Evolutionary conservation across 2,113 vertebrate genomes (phyloP).

Genomic region (Pseudolaguvia tuberculata): DNA sequence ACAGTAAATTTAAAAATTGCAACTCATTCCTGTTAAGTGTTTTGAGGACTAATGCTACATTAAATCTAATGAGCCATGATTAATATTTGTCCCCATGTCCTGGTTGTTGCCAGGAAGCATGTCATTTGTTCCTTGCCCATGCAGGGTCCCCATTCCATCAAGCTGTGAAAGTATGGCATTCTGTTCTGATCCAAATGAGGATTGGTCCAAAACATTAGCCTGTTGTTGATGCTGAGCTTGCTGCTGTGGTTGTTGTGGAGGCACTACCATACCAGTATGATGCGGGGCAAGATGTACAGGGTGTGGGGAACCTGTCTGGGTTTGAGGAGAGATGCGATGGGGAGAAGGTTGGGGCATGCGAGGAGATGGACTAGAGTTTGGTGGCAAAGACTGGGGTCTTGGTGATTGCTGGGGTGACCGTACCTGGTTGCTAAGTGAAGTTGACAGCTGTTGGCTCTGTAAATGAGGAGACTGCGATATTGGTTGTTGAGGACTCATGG

Average conservation of each 20-base stretch:
- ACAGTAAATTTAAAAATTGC: conserved; percentile 54
- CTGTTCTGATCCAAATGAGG: conserved; percentile 67
- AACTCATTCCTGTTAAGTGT: conserved; percentile 51
- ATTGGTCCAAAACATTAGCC: conserved; percentile 70
- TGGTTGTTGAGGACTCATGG: conserved; percentile 91
- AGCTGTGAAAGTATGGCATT: conserved; percentile 89
- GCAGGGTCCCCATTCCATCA: conserved; percentile 85
- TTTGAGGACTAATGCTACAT: conserved; percentile 78
- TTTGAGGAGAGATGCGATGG: conserved; percentile 94
- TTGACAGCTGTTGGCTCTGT: conserved; percentile 77
- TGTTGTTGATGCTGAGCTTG: conserved; percentile 79
- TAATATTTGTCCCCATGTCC: conserved; percentile 84
- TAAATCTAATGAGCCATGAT: conserved; percentile 90
- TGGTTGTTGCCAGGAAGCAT: conserved; percentile 84
- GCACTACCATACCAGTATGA: conserved; percentile 75
- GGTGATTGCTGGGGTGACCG: conserved; percentile 93
- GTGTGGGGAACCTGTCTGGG: conserved; percentile 85
- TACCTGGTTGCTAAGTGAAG: conserved; percentile 91
- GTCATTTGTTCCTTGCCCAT: conserved; percentile 82
- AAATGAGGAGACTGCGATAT: conserved; percentile 84
- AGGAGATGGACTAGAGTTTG: conserved; percentile 92
- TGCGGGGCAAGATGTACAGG: conserved; percentile 69
- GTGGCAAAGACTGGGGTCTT: conserved; percentile 88
- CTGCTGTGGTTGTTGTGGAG: conserved; percentile 73
- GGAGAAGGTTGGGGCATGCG: conserved; percentile 96